Percentiles rank a stretch among this genome's conserved stretches.
Conservation (phyloP, 2,797 vertebrate genomes). For the Muscicapa striata region DNA sequence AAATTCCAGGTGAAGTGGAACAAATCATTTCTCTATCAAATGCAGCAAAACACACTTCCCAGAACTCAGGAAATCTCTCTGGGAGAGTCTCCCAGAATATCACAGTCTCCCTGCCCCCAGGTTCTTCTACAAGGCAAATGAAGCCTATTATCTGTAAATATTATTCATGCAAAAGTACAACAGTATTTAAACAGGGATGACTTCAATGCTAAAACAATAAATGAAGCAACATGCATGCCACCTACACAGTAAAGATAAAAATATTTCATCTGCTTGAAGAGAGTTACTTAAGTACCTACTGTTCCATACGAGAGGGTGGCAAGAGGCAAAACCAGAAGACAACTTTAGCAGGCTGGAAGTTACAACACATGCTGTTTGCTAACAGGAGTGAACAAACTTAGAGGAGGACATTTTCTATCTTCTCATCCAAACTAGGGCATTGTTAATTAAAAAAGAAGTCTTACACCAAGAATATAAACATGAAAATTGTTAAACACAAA, state of each 20-base stretch:
- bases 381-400: not conserved
- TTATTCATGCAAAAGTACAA: not conserved
- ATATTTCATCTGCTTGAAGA: not conserved
- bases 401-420: not conserved
- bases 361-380: not conserved
- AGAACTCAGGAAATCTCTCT: not conserved
- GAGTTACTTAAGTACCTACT: not conserved
- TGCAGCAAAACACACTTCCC: not conserved
- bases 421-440: not conserved
- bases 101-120: not conserved
- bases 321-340: not conserved
- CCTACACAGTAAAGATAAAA: not conserved
- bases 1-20: constrained; percentile 4
- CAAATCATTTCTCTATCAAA: not conserved
- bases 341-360: not conserved
- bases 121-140: constrained; percentile 22
- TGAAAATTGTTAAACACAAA: not conserved
- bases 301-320: not conserved
- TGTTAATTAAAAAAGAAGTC: not conserved
- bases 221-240: not conserved
- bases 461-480: not conserved
- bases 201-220: not conserved
- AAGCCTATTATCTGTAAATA: not conserved
- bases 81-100: not conserved
- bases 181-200: not conserved